Conservation (phyloP, 1,140 invertebrate species). For the Bombus affinis region DNA sequence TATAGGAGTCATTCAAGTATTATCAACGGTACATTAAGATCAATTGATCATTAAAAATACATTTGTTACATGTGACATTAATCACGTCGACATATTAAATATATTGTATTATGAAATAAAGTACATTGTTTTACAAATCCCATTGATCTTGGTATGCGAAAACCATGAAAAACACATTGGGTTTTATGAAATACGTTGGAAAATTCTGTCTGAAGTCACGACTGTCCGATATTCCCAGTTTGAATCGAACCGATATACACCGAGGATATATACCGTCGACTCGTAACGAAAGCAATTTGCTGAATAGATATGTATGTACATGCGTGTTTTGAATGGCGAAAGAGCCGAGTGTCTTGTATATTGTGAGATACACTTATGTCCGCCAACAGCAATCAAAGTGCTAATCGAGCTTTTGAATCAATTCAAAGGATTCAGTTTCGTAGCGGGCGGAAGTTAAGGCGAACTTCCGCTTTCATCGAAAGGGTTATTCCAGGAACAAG, state of each 20-base stretch:
- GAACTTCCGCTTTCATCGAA: slow-evolving; percentile 11
- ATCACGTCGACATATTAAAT: neutral
- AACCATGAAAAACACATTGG: neutral
- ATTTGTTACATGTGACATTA: neutral
- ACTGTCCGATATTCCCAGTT: neutral
- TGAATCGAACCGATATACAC: neutral
- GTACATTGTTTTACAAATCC: neutral
- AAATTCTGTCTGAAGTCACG: neutral
- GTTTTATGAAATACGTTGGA: neutral
- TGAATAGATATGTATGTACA: neutral
- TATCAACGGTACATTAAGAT: neutral
- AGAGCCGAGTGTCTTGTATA: neutral
- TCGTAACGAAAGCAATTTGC: slow-evolving; percentile 39
- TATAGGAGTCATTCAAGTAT: neutral
- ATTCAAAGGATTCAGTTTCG: slow-evolving; percentile 39
- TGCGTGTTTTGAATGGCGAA: slow-evolving; percentile 17
- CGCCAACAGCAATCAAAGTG: slow-evolving; percentile 30
- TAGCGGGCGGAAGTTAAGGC: slow-evolving; percentile 4
- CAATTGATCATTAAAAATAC: neutral
- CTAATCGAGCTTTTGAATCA: slow-evolving; percentile 45
- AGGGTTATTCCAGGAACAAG: slow-evolving; percentile 5
- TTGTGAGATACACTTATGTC: neutral
- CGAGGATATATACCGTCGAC: slow-evolving; percentile 2
- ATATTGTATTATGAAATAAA: neutral
- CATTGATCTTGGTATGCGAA: neutral